Base-by-base conservation (phyloP, 2,888 invertebrate genomes). In the Brachylomia viminalis region DNA sequence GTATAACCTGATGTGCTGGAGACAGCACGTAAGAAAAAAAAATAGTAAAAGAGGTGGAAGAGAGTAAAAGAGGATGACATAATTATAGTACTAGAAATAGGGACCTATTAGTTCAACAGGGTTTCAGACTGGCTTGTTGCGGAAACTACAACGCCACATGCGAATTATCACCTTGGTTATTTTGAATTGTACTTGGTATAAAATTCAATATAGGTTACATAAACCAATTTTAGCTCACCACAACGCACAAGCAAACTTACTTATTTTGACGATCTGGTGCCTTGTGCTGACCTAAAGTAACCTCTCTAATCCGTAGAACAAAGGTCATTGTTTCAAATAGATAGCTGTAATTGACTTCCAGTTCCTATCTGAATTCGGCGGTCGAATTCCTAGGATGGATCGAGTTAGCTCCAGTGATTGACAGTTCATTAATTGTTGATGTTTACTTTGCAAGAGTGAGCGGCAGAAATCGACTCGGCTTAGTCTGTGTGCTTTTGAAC, bases 331-430 rank as follows among this genome's bases (percentile, higher is more conserved):
- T 45, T 52, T n/a, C 5, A 70, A 52, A 67, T 13, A 27, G 45
- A 78, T 45, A 54, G 27, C 54, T 38, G 64, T 79, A 75, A 80
- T 70, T 74, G 69, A 75, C 49, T 80, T 61, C 49, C 49, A 75
- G 75, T 66, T 66, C 56, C 75, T 58, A 49, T 7, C 49, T 56
- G 27, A 70, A 59, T 68, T 78, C 20, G 45, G 42, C 54, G 54
- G 30, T 33, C 30, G 8, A 54, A 77, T 74, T 75, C 47, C 65
- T 75, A 23, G 54, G n/a, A 70, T 38, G 33, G 58, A 45, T 80
- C 45, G 33, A 52, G n/a, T 80, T 80, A 38, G 33, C 38, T 74
- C 15, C 23, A 52, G n/a, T 75, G 52, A 79, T 54, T 54, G 81
- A 65, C 64, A 27, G 30, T 75, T 68, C 38, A 69, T 65, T 80